Evolutionary conservation across 2,797 vertebrate species (phyloP).

Genomic region (Catamblyrhynchus diadema): DNA sequence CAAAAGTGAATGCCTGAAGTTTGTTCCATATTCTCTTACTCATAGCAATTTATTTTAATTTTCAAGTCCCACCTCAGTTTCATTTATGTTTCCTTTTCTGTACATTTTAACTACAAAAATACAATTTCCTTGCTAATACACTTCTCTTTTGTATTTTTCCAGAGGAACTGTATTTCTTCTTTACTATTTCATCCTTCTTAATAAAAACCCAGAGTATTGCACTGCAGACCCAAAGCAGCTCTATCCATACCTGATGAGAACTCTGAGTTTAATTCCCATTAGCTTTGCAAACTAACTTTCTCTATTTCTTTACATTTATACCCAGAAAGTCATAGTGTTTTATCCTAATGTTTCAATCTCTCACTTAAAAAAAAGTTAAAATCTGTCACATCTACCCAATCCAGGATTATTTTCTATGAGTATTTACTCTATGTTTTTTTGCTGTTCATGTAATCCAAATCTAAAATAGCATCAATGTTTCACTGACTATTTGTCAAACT

Average conservation of each 20-base stretch:
- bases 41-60: not conserved
- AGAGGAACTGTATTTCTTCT: not conserved
- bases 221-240: not conserved
- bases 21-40: not conserved
- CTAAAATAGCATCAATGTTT: not conserved
- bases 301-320: not conserved
- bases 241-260: not conserved
- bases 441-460: not conserved
- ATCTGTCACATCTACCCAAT: not conserved
- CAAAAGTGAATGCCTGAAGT: not conserved
- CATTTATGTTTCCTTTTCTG: not conserved
- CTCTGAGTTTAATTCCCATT: not conserved
- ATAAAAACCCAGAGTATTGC: not conserved
- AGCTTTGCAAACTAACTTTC: not conserved
- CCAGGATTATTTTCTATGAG: not conserved
- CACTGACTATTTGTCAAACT: not conserved
- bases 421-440: not conserved
- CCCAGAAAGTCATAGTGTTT: not conserved
- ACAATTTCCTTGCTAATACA: not conserved
- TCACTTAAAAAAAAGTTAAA: not conserved
- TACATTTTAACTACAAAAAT: not conserved
- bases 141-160: not conserved
- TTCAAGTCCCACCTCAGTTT: not conserved
- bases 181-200: not conserved
- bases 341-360: not conserved